Percentiles rank a stretch among this genome's conserved stretches.
Conservation (phyloP, 2,797 vertebrate genomes). For the Garrulus glandarius region DNA sequence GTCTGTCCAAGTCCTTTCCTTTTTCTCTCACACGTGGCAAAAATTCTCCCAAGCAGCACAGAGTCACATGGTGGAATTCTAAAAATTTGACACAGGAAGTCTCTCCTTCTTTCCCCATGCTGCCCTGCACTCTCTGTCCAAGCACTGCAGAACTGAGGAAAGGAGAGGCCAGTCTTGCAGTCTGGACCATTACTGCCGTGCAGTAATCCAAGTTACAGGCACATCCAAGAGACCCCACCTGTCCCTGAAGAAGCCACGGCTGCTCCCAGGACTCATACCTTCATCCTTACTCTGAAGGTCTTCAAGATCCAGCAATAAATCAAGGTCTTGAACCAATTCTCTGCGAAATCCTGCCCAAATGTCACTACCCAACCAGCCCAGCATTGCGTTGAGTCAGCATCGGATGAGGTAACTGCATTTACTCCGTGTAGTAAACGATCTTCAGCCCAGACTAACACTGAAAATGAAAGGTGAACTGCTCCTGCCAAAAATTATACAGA, state of each 20-base stretch:
- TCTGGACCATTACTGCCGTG: neutral
- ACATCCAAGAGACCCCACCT: rapidly evolving
- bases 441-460: neutral
- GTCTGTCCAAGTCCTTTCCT: neutral
- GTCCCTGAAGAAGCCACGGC: neutral
- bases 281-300: neutral
- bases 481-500: neutral
- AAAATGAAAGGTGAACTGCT: neutral
- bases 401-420: neutral
- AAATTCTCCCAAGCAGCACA: neutral
- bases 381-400: rapidly evolving
- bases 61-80: rapidly evolving
- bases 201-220: neutral
- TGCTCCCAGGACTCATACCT: neutral
- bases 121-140: neutral
- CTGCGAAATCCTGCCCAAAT: neutral
- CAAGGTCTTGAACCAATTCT: neutral
- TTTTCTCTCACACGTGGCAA: neutral
- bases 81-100: neutral
- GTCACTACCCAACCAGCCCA: neutral
- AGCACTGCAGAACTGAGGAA: neutral
- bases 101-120: neutral
- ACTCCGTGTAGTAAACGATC: rapidly evolving
- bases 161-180: neutral
- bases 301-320: neutral